phyloP scores from a whole-genome alignment of 2,797 vertebrate genomes.

The Lycodopsis pacificus region DNA sequence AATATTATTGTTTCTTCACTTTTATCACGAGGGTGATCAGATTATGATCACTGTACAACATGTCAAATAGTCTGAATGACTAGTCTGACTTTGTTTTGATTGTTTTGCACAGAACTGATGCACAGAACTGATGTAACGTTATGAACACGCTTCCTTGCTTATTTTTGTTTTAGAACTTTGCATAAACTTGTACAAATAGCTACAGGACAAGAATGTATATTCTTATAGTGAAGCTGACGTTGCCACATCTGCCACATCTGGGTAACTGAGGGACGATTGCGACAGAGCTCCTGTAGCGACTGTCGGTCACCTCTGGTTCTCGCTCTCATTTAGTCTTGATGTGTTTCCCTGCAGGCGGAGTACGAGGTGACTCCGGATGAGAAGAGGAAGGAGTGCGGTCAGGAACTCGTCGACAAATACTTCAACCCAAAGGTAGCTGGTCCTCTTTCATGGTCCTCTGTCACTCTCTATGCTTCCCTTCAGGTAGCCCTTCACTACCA shows the following conservation, averaged over 20 bases:
- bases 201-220: not conserved
- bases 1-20: not conserved
- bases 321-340: not conserved
- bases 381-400: slow-evolving; percentile 92
- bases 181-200: not conserved
- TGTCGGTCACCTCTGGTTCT: not conserved
- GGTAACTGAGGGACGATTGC: not conserved
- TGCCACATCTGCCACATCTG: not conserved
- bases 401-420: slow-evolving; percentile 89
- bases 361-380: slow-evolving; percentile 98
- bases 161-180: not conserved
- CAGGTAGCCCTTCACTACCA: not conserved
- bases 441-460: not conserved
- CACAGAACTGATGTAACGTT: not conserved
- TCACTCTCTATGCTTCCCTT: not conserved
- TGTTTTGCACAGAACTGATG: not conserved
- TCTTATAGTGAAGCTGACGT: not conserved
- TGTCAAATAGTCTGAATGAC: not conserved
- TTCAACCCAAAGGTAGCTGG: slow-evolving; percentile 89
- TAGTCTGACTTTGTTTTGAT: not conserved
- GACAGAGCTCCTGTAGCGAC: not conserved
- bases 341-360: slow-evolving; percentile 85
- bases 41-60: not conserved
- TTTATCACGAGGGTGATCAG: not conserved
- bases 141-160: not conserved